Base-by-base conservation (phyloP, 2,888 invertebrate genomes). In the Archips xylosteana region DNA sequence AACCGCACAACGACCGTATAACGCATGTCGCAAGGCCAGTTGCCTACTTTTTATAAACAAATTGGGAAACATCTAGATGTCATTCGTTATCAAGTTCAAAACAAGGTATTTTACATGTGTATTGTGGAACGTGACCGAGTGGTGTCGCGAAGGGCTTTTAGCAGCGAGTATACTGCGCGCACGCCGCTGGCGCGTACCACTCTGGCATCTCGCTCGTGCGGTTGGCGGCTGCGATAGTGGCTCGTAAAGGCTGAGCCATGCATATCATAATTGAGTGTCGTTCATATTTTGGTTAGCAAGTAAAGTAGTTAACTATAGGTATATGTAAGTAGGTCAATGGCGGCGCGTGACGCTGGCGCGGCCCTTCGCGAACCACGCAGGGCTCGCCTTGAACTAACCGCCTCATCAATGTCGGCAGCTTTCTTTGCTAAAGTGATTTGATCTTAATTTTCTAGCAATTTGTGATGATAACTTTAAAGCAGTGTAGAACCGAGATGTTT, bases 381-480 rank as follows among this genome's bases (percentile, higher is more conserved):
- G 91, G 92, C 89, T 90, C 84, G 92, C 93, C 94, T 94, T 94
- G 94, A 94, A 94, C 94, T 89, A 87, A 81, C 89, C 83, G 78
- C 82, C 83, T 84, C 75, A 75, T 70, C 75, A 71, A 75, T 75
- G 71, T 74, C 74, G 74, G 70, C 70, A 70, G 74, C 65, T 74
- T 74, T 74, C 74, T 74, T 74, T 74, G 74, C 70, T 74, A 65
- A 70, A 70, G 45, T 69, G 74, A 74, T 74, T 74, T 74, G 69
- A 70, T 70, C 74, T 70, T 70, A 74, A 61, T 74, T 74, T 70
- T 74, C 64, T 32, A 69, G 34, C 32, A 59, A 51, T 60, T 42
- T 69, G 64, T 63, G 68, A 54, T 42, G 66, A 39, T 74, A 69
- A 15, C 60, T 60, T 65, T 34, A 13, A 59, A 59, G 42, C 32